Conservation (phyloP, 1,140 invertebrate species). For the Elysia chlorotica region DNA sequence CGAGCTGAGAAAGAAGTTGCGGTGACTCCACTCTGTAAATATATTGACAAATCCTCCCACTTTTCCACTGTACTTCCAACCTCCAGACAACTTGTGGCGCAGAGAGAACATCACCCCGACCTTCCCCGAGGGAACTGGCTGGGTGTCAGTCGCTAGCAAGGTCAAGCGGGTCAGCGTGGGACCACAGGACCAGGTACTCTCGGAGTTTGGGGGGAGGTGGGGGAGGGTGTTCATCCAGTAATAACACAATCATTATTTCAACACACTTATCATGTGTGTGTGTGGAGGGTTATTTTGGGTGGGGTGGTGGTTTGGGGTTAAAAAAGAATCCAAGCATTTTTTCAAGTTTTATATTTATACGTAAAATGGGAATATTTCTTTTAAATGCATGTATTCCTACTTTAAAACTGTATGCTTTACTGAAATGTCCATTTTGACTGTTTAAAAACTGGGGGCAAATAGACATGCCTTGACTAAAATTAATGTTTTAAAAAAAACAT, state of each 20-base stretch:
- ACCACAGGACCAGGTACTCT: slow-evolving; percentile 61
- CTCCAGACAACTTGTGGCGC: slow-evolving; percentile 54
- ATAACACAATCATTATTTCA: too few relatives aligned
- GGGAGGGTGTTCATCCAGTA: too few relatives aligned
- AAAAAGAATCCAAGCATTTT: background rate
- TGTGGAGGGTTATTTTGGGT: background rate
- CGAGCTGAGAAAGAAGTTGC: too few relatives aligned
- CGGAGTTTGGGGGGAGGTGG: background rate
- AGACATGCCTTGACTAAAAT: too few relatives aligned
- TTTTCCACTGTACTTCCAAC: too few relatives aligned
- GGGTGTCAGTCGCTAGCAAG: slow-evolving; percentile 46
- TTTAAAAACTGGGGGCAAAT: too few relatives aligned
- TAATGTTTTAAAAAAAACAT: too few relatives aligned
- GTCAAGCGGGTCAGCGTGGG: slow-evolving; percentile 68
- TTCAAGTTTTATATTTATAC: background rate
- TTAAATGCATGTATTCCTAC: too few relatives aligned
- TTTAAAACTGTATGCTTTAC: too few relatives aligned
- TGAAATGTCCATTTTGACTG: too few relatives aligned
- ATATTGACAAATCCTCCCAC: too few relatives aligned
- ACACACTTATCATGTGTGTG: background rate
- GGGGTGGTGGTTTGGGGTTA: background rate
- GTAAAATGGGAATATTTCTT: background rate
- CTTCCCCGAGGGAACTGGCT: slow-evolving; percentile 61
- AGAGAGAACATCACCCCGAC: slow-evolving; percentile 67
- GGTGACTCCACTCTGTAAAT: too few relatives aligned